These are phyloP conservation scores for Odobenus rosmarus DNA, from an alignment of 2,113 vertebrate species.

Conservation along the genomic window DNA sequence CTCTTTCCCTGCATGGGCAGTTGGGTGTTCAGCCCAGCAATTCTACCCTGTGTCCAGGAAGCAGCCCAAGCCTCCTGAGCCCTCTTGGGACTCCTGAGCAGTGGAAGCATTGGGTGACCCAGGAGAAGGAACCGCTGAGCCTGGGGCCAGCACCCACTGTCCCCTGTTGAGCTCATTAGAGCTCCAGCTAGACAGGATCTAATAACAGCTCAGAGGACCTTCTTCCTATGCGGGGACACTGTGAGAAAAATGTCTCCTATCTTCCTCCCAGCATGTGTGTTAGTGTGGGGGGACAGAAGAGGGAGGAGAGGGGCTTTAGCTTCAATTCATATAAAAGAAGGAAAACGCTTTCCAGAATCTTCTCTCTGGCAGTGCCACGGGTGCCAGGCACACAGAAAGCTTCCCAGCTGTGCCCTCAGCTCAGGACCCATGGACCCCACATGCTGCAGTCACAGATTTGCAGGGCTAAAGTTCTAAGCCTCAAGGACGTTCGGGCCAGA, in stretches of 20 bases:
- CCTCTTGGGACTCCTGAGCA: background rate
- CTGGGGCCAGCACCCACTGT: background rate
- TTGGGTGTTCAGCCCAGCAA: background rate
- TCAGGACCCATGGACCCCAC: background rate
- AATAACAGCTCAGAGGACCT: background rate
- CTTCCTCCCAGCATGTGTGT: background rate
- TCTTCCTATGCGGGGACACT: background rate
- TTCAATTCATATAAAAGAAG: background rate
- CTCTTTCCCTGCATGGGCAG: background rate
- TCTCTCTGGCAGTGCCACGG: background rate
- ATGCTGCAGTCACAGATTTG: background rate
- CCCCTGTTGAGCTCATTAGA: background rate
- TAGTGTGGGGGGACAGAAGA: rapidly evolving
- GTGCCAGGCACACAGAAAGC: background rate
- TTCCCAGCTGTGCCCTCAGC: too few relatives aligned
- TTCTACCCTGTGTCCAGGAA: background rate
- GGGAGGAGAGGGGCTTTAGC: background rate
- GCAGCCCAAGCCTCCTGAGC: background rate
- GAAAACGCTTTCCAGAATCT: background rate
- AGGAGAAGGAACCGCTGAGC: background rate
- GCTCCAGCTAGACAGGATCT: background rate
- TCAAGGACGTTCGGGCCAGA: background rate
- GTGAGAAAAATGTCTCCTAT: background rate
- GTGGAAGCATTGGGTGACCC: background rate
- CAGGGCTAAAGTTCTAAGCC: background rate